Conservation (phyloP, 2,113 vertebrate genomes). For the Crotophaga sulcirostris region DNA sequence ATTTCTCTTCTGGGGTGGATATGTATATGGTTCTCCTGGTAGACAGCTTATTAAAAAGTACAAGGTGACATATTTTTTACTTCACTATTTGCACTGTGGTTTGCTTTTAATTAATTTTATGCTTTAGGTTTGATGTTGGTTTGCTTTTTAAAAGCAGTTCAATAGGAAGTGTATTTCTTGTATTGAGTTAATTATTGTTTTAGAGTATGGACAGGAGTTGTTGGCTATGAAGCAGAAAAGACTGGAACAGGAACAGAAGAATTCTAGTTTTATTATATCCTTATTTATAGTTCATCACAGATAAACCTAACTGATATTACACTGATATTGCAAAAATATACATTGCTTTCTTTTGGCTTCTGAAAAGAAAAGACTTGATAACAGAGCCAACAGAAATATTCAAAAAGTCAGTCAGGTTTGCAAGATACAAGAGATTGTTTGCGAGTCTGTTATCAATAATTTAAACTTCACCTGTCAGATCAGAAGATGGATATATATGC, state of each 20-base stretch:
- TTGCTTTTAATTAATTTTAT: background rate
- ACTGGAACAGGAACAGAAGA: background rate
- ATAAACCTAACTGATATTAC: background rate
- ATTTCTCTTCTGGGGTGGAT: background rate
- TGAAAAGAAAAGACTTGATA: background rate
- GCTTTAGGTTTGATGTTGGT: background rate
- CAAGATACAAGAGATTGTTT: background rate
- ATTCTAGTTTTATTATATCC: background rate
- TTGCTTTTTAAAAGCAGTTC: background rate
- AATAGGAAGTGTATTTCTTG: background rate
- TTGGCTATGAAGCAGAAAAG: background rate
- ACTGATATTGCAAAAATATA: background rate
- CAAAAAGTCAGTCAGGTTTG: background rate
- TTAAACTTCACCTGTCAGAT: constrained; percentile 31
- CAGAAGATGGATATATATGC: background rate
- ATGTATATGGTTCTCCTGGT: background rate
- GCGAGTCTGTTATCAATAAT: constrained; percentile 36
- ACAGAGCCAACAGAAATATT: background rate
- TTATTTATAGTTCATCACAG: background rate
- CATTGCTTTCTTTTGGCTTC: background rate
- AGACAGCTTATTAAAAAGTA: background rate
- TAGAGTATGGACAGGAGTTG: background rate
- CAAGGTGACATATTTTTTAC: background rate
- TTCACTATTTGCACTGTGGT: background rate
- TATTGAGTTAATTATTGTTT: background rate